These are phyloP conservation scores for Hemiscyllium ocellatum DNA, from an alignment of 2,113 vertebrate species.

Conservation along the genomic window DNA sequence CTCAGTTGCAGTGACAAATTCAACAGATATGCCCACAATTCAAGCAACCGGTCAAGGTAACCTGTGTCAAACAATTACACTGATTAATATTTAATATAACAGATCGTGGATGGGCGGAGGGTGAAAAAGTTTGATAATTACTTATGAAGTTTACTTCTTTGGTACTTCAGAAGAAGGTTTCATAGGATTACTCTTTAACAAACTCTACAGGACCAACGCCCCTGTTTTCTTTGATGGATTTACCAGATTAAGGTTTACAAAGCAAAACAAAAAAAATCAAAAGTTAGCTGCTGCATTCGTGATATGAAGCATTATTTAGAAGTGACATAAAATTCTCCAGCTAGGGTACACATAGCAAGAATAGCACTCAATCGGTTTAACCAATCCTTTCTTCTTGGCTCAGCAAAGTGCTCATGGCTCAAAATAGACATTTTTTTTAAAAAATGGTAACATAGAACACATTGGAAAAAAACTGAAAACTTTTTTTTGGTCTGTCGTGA, in stretches of 20 bases:
- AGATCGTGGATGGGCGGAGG: neutral
- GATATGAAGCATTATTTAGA: neutral
- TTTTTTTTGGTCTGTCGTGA: neutral
- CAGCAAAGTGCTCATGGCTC: neutral
- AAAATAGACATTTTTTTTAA: neutral
- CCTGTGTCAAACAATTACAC: neutral
- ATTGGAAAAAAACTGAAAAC: neutral
- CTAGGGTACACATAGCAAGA: neutral
- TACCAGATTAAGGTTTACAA: neutral
- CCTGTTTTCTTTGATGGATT: neutral
- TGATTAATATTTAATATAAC: conserved; percentile 6
- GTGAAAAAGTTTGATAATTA: neutral
- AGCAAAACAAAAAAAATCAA: neutral
- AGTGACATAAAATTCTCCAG: neutral
- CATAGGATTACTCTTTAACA: conserved; percentile 3
- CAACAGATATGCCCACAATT: neutral
- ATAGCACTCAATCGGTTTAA: neutral
- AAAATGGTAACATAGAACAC: neutral
- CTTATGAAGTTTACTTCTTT: neutral
- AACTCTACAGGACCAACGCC: neutral
- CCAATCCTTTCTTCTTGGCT: neutral
- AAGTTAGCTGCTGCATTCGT: neutral
- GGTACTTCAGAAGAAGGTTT: neutral
- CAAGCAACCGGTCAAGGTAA: neutral
- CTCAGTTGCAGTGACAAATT: neutral